Conservation (phyloP, 2,888 invertebrate species). For the Lasius fuliginosus region DNA sequence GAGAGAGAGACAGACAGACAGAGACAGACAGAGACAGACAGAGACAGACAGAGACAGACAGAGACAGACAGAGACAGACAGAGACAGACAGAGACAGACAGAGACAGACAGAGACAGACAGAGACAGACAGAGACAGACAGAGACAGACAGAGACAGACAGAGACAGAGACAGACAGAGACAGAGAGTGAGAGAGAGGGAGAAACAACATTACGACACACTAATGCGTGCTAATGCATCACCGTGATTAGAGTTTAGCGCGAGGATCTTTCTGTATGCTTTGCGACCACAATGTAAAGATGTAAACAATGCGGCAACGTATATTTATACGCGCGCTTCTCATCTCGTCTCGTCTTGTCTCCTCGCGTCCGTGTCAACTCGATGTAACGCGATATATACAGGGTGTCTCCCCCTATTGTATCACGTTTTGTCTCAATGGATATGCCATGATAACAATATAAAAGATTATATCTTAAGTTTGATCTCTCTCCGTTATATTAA, state of each 20-base stretch:
- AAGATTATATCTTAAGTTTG: background rate
- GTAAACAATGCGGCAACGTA: conserved; percentile 48
- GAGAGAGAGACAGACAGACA: background rate
- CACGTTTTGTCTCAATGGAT: background rate
- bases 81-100: background rate
- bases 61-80: background rate
- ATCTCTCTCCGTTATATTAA: too few species aligned
- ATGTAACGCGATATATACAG: conserved; percentile 3
- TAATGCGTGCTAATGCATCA: conserved; percentile 27
- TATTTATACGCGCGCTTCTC: conserved; percentile 32
- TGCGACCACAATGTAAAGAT: conserved; percentile 47
- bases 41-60: background rate
- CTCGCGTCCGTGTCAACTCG: background rate
- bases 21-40: background rate
- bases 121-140: background rate
- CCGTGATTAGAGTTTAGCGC: conserved; percentile 28
- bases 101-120: background rate
- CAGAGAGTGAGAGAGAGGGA: background rate
- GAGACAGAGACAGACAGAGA: background rate
- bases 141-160: background rate
- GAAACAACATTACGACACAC: conserved; percentile 8
- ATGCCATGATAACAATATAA: background rate
- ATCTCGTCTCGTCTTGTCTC: background rate
- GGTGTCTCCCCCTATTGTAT: background rate
- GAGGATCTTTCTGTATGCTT: conserved; percentile 45